Evolutionary conservation across 2,888 invertebrate species (phyloP), one percentile per base, ranked within the genome.

Genomic region (Neoascia interrupta): DNA sequence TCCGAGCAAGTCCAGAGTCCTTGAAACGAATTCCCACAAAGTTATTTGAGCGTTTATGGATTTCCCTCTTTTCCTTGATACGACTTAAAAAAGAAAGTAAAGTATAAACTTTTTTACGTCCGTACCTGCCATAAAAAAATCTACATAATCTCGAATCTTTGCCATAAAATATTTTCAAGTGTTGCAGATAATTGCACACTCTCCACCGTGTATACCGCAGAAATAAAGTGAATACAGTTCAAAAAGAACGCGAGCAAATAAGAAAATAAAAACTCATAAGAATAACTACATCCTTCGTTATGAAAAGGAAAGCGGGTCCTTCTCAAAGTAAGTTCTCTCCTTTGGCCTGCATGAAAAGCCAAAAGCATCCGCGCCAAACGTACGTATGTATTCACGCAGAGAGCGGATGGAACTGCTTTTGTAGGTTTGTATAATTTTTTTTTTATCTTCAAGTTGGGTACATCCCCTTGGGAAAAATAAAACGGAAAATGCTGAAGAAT

Each of bases 171-270:
- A 41, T 34, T 41, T 19, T 51, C 41, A 51, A 63, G 63, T 63
- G 41, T 34, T 51, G 63, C 63, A 39, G 63, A 63, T 63, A 51
- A 51, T 51, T 51, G 39, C 41, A 41, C 31, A 31, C 31, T 51
- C 51, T n/a, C n/a, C n/a, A n/a, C n/a, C 31, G 6, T 16, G 41
- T 11, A 10, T n/a, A 47, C 26, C 26, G 23, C 21, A 21, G 15
- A 23, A 23, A 5, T 15, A n/a, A 21, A n/a, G n/a, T n/a, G n/a
- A n/a, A n/a, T n/a, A n/a, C n/a, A n/a, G n/a, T n/a, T n/a, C n/a
- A 37, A n/a, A 36, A 36, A 13, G 8, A 15, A n/a, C n/a, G n/a
- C n/a, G n/a, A n/a, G n/a, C n/a, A n/a, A 16, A 5, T 5, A 8
- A 45, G 6, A 36, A 37, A 37, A 15, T 21, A 6, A 23, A 53